Evolutionary conservation across 2,888 invertebrate genomes (phyloP).

Genomic region (Ennomos fuscantarius): DNA sequence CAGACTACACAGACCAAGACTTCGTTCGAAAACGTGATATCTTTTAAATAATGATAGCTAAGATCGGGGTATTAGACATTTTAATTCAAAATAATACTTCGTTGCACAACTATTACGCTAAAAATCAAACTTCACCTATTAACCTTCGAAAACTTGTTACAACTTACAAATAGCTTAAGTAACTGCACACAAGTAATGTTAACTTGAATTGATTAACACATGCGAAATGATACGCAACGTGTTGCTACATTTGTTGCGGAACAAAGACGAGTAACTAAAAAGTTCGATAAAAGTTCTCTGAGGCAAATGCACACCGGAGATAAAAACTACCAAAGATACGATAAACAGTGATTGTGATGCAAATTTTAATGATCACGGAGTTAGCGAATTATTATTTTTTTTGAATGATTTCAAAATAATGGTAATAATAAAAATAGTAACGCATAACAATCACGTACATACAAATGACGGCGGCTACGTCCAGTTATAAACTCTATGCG

Average conservation of each 20-base stretch:
- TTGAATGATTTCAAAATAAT: too few species aligned
- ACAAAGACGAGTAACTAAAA: conserved; percentile 37
- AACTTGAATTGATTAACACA: conserved; percentile 41
- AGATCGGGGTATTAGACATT: too few species aligned
- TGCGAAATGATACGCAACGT: conserved; percentile 26
- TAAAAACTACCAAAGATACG: background rate
- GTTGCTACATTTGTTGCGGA: conserved; percentile 31
- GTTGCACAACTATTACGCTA: background rate
- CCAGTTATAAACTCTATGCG: too few species aligned
- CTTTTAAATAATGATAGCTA: too few species aligned
- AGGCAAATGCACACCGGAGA: conserved; percentile 2
- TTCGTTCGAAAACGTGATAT: too few species aligned
- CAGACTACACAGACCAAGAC: too few species aligned
- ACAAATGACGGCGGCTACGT: too few species aligned
- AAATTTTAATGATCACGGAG: too few species aligned
- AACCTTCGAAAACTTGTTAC: conserved; percentile 11
- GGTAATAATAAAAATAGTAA: too few species aligned
- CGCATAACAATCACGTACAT: too few species aligned
- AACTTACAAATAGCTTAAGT: background rate
- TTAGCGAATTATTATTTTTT: too few species aligned
- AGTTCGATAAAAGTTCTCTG: conserved; percentile 28
- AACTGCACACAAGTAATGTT: conserved; percentile 17
- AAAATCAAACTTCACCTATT: background rate
- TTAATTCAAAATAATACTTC: background rate
- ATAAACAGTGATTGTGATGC: background rate